Evolutionary conservation across 2,888 invertebrate genomes (phyloP), one percentile per base, ranked within the genome.

Genomic region (Bombylius discolor): DNA sequence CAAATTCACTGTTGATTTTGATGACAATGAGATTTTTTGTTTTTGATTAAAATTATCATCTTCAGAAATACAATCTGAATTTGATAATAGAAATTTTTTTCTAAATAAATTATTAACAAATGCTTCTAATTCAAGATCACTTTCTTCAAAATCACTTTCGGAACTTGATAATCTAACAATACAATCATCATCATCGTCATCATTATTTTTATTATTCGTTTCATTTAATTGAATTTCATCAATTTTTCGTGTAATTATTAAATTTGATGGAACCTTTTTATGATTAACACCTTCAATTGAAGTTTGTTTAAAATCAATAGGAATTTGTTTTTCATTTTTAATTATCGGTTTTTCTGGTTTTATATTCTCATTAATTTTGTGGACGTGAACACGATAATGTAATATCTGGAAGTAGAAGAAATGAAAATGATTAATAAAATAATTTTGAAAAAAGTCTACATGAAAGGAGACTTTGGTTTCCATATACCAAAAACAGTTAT

Each of bases 181-280:
- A 9, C 7, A 39, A 11, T 42, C 13, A 7, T 31, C 23, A 23
- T 23, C 23, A 23, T 23, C 23, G 23, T 23, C 23, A 23, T 23
- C 23, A 23, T 23, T 23, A 23, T 23, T 23, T 23, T 23, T 23
- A 23, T 23, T 3, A 23, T 23, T 23, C 3, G 23, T 23, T 23
- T 23, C 3, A 23, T 23, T 23, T 23, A 3, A 23, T 23, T 59
- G 46, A 61, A 56, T 44, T 63, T 65, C 2, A 36, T 68, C 66
- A 13, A 63, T 56, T 49, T 66, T 64, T 48, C 69, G 62, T 12
- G 72, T 72, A 12, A 72, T 64, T 51, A 72, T 72, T 60, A 67
- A 64, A 53, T 60, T 62, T 9, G 67, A 49, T 3, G 71, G 70
- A 45, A 72, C 69, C 51, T 65, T 65, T 53, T 72, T 71, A 13